Evolutionary conservation across 1,140 invertebrate genomes (phyloP).

Genomic region (Agraylea sexmaculata): DNA sequence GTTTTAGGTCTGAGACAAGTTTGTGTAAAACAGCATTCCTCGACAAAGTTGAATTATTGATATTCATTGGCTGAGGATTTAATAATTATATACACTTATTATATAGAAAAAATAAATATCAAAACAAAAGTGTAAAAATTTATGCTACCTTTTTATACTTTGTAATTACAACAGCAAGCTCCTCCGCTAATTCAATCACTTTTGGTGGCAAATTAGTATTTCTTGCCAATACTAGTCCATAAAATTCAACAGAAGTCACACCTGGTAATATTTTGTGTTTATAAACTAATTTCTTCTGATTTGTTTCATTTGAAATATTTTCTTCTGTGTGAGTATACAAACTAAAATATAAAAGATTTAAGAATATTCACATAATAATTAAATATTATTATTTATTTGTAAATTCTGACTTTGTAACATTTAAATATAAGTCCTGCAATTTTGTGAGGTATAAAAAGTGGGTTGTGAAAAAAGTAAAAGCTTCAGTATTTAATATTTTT

Average conservation of each 20-base stretch:
- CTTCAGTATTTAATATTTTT: conserved; percentile 51
- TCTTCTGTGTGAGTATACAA: conserved; percentile 28
- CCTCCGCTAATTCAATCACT: conserved; percentile 31
- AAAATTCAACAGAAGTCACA: conserved; percentile 29
- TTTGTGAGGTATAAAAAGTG: conserved; percentile 68
- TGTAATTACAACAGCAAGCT: conserved; percentile 29
- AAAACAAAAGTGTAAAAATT: neutral
- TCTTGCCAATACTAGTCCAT: conserved; percentile 32
- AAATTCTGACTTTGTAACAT: conserved; percentile 62
- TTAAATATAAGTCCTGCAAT: conserved; percentile 59
- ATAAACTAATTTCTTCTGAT: conserved; percentile 27
- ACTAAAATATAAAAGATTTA: no score
- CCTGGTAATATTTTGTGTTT: conserved; percentile 33
- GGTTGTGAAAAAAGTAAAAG: conserved; percentile 73
- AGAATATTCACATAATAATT: no score
- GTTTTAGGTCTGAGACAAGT: conserved; percentile 27
- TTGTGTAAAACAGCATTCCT: conserved; percentile 26
- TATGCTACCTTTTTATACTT: conserved; percentile 26
- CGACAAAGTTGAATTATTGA: conserved; percentile 2
- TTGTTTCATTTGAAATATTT: conserved; percentile 1
- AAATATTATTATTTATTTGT: neutral
- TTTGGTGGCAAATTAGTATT: conserved; percentile 34
- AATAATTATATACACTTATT: neutral
- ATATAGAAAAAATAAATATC: neutral
- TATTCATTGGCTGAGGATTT: conserved; percentile 2